Evolutionary conservation across 2,113 vertebrate genomes (phyloP), one percentile per base, ranked within the genome.

Genomic region (Mus spicilegus): DNA sequence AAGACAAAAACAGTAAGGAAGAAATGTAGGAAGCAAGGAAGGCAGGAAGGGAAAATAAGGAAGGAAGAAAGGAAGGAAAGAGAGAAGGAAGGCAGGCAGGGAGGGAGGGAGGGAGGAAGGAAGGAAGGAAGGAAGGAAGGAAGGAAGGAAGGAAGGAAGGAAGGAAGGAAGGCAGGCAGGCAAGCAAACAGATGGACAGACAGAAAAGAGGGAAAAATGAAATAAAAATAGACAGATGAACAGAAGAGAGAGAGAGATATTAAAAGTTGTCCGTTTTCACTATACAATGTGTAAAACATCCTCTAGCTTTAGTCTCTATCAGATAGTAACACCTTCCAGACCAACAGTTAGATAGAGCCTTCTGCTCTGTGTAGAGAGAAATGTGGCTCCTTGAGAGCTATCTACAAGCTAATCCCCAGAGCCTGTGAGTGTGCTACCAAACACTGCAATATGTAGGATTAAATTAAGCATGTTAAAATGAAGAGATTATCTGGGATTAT

Each of bases 381-480:
- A 85, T 76, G 42, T 22, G 28, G 7, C 16, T 82, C 39, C 46
- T 17, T 6, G n/a, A 58, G 70, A 92, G 16, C 85, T 58, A 42
- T 5, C 46, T 36, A 28, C 1, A 4, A 65, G 17, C 30, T 80
- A 72, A 95, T 92, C 86, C 42, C 39, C 69, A 89, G 49, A 67
- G n/a, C 7, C 65, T 46, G 9, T 51, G 24, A 93, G 33, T 76
- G 39, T 5, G 0, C 16, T 49, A 49, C 24, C 30, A 78, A 49
- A 36, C 3, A 46, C 39, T 46, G 54, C 24, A 39, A 28, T 39
- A 9, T 42, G 9, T 54, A 16, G 42, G 77, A 89, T 97, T 95
- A 96, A 94, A 42, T 63, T 56, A 69, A 89, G 54, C 22, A 72
- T 90, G 36, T 93, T 91, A 67, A 89, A 90, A 54, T 69, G 65